A percentile compares a stretch with the other conserved stretches of the same genome.
Evolutionary conservation across 2,888 invertebrate genomes (phyloP).

Genomic region (Tinea pellionella): DNA sequence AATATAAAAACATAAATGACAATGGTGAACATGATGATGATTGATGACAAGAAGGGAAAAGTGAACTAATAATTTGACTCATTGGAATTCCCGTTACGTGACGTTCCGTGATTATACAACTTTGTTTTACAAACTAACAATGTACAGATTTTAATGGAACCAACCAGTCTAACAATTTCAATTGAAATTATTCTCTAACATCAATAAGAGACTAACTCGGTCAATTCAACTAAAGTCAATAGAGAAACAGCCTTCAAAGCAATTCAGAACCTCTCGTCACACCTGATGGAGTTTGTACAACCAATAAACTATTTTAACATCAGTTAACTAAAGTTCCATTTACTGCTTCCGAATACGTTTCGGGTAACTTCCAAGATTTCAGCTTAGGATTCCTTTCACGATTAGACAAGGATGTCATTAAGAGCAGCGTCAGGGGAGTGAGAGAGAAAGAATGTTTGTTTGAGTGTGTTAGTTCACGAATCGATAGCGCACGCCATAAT

Average conservation of each 20-base stretch:
- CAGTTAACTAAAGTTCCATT: conserved; percentile 40
- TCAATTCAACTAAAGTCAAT: conserved; percentile 21
- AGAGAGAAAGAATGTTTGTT: conserved; percentile 35
- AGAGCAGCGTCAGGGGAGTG: conserved; percentile 28
- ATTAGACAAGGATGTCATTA: conserved; percentile 35
- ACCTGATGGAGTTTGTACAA: conserved; percentile 23
- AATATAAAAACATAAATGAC: no score
- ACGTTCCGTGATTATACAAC: neutral
- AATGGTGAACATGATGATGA: no score
- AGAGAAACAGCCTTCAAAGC: conserved; percentile 19
- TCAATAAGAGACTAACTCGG: conserved; percentile 1
- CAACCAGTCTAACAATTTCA: neutral
- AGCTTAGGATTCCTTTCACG: conserved; percentile 38
- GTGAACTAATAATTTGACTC: neutral
- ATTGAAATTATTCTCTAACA: neutral
- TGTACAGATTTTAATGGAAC: neutral
- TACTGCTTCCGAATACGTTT: conserved; percentile 24
- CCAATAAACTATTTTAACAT: conserved; percentile 39
- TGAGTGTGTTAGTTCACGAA: conserved; percentile 24
- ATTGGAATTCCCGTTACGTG: neutral
- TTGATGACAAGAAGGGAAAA: no score
- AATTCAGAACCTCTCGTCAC: neutral
- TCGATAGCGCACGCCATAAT: conserved; percentile 27
- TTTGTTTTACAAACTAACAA: neutral
- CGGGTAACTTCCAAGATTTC: conserved; percentile 28